Evolutionary conservation across 2,113 vertebrate genomes (phyloP), one percentile per base, ranked within the genome.

Genomic region (Craseonycteris thonglongyai): DNA sequence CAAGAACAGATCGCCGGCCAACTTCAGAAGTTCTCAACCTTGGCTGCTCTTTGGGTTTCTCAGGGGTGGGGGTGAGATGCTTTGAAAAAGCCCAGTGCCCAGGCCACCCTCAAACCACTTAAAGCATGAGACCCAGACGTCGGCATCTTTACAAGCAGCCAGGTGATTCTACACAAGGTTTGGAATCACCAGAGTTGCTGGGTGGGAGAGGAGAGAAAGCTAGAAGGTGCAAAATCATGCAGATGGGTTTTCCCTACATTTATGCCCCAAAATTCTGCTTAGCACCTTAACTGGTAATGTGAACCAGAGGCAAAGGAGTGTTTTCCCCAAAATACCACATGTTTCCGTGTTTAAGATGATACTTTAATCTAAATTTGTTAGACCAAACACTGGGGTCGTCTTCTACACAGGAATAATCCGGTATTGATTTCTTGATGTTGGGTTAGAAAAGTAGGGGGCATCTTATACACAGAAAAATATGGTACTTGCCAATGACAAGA

Each of bases 201-300:
- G 61, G 26, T 5, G 35, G 22, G 18, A 24, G 11, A 81, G 8
- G 38, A 68, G 45, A 63, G 7, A 19, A 38, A 2, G 15, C 7
- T 18, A 0, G 5, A 69, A 12, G 42, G 2, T 3, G 1, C 16
- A 28, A 5, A 71, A 4, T 47, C 0, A 0, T 30, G 12, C 2
- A 1, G 21, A 4, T 1, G 18, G 2, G 1, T 68, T 26, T 68
- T 63, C 66, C 13, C 38, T n/a, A 3, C 15, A 2, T 28, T 28
- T 16, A 0, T 0, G 6, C 30, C 42, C 76, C 47, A 11, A 22
- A 87, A 83, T 28, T 19, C 35, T 63, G 8, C 16, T 47, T 26
- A 7, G 24, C 12, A n/a, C 12, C 76, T 38, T 78, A 9, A 65
- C 8, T 38, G 16, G 26, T 10, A 19, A 72, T 0, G 2, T 56